Evolutionary conservation across 2,113 vertebrate genomes (phyloP).

Genomic region (Psophia crepitans): DNA sequence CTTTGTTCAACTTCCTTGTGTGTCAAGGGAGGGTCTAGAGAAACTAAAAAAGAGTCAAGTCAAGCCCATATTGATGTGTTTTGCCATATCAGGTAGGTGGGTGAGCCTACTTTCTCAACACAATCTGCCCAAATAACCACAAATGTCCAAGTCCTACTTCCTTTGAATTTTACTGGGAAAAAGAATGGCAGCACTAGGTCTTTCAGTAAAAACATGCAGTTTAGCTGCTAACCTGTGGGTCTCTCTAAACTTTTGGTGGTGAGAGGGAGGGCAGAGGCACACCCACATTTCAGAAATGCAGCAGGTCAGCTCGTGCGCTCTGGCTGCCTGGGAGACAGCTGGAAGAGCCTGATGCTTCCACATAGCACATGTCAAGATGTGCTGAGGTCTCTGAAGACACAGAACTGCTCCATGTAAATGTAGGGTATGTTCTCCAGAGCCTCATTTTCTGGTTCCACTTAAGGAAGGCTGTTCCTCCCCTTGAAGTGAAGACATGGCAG

Average conservation of each 20-base stretch:
- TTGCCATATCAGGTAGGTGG: background rate
- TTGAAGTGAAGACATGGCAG: background rate
- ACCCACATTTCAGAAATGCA: background rate
- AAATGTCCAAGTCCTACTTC: background rate
- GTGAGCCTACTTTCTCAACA: background rate
- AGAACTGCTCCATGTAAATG: background rate
- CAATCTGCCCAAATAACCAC: background rate
- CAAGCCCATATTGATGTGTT: rapidly evolving
- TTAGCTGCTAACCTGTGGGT: background rate
- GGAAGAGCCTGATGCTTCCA: background rate
- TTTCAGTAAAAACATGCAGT: background rate
- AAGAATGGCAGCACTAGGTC: background rate
- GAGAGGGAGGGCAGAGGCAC: background rate
- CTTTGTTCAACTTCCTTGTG: background rate
- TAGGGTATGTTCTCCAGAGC: background rate
- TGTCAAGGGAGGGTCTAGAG: background rate
- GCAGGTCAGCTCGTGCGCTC: background rate
- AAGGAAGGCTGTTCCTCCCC: background rate
- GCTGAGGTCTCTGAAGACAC: background rate
- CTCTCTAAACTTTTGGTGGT: background rate
- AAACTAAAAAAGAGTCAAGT: background rate
- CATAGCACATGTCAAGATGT: background rate
- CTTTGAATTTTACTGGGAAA: background rate
- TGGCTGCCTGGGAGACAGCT: background rate
- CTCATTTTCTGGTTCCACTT: background rate